phyloP scores from a whole-genome alignment of 2,797 vertebrate species.

The Poecile montanus region DNA sequence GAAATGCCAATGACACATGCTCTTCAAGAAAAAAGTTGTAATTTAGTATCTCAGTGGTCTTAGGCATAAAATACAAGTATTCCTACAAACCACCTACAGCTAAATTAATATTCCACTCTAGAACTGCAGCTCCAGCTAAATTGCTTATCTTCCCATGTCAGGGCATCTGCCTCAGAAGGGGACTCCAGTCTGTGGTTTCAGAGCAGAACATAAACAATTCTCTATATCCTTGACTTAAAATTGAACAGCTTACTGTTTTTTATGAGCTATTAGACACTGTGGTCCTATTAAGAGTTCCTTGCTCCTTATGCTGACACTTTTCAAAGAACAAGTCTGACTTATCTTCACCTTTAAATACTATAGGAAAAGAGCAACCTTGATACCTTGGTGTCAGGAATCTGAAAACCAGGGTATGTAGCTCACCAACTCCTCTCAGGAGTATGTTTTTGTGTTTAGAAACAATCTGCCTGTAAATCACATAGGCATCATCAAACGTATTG shows the following conservation, averaged over 20 bases:
- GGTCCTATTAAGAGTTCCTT: neutral
- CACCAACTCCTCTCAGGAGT: neutral
- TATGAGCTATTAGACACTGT: neutral
- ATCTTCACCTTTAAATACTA: neutral
- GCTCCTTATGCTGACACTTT: neutral
- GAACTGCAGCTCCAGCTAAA: neutral
- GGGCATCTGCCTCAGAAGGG: neutral
- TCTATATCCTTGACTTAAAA: neutral
- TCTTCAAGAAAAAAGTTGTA: neutral
- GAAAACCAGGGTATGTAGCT: neutral
- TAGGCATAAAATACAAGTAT: neutral
- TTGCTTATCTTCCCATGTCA: neutral
- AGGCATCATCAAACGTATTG: neutral
- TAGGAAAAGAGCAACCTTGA: neutral
- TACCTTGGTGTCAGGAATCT: neutral
- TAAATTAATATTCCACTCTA: neutral
- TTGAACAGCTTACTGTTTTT: neutral
- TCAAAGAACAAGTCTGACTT: neutral
- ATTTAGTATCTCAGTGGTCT: neutral
- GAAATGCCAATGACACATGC: neutral
- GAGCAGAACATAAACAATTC: neutral
- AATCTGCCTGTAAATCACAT: neutral
- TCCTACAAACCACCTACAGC: neutral
- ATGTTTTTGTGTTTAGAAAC: neutral
- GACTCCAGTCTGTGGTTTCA: neutral